These are phyloP conservation scores for Sebastes iracundus DNA, from an alignment of 2,797 vertebrate species.

Conservation along the genomic window DNA sequence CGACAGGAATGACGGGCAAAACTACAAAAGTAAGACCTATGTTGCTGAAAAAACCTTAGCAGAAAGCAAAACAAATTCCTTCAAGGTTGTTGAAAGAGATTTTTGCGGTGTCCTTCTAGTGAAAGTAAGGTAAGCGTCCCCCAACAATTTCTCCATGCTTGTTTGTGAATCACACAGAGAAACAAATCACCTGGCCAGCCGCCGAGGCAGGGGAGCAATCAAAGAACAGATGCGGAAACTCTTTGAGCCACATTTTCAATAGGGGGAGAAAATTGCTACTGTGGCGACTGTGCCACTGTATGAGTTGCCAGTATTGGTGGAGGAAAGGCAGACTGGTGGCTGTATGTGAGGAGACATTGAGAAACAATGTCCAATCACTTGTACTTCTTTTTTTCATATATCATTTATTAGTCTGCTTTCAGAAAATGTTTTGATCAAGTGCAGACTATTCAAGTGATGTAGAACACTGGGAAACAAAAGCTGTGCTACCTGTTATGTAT, in stretches of 20 bases:
- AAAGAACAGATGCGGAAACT: slow-evolving; percentile 55
- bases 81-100: background rate
- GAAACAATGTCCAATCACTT: slow-evolving; percentile 57
- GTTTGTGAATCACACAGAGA: slow-evolving; percentile 53
- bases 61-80: background rate
- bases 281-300: slow-evolving; percentile 19
- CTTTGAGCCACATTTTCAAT: slow-evolving; percentile 50
- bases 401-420: slow-evolving; percentile 16
- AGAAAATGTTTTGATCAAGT: slow-evolving; percentile 20
- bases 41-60: background rate
- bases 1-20: background rate
- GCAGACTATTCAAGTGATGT: slow-evolving; percentile 20
- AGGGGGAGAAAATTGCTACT: slow-evolving; percentile 65
- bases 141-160: slow-evolving; percentile 47
- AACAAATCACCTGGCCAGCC: slow-evolving; percentile 66
- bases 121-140: slow-evolving; percentile 17
- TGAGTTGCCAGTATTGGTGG: background rate
- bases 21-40: background rate
- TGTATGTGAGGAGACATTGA: background rate
- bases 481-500: background rate
- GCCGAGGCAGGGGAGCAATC: slow-evolving; percentile 51
- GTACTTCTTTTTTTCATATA: background rate
- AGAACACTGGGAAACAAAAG: slow-evolving; percentile 11
- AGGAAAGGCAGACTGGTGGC: background rate
- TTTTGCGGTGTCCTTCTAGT: background rate